Base-by-base conservation (phyloP, 2,888 invertebrate genomes). In the Andrena hattorfiana region DNA sequence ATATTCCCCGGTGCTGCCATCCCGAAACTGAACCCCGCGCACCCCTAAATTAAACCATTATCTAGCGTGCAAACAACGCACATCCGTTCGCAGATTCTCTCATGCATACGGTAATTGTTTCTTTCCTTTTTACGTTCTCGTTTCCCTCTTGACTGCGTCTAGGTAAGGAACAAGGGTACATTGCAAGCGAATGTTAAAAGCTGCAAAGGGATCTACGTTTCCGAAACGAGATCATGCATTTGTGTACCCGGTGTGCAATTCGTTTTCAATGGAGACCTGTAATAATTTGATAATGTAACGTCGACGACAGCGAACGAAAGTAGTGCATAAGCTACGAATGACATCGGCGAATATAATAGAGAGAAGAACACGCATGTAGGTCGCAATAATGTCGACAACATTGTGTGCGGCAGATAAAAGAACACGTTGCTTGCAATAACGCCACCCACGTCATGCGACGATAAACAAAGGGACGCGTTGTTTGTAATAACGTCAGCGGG, bases 31-130 rank as follows among this genome's bases (percentile, higher is more conserved):
- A 77, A 51, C 69, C 35, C 42, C 62, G 42, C 54, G 30, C 6
- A 62, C 51, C 51, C 42, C 76, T 85, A 85, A 85, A 87, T 89
- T 89, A 80, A 63, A 72, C 85, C 56, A 60, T 81, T 89, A 89
- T 89, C 87, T 80, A 68, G 26, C 54, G 63, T 60, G 64, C 63
- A 60, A 70, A n/a, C 56, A 62, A 70, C 69, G 64, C 75, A 68
- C 60, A 66, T 76, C 10, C 54, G 56, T 67, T 79, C 67, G 66
- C 74, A 64, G 64, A 59, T 81, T 83, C 68, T 66, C 49, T 60
- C 51, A 60, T 67, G 8, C 49, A 35, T 59, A 28, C 51, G 71
- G 66, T 80, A 69, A 74, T 81, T 85, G 69, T n/a, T 62, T 60
- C 51, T 23, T 26, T 48, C 42, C n/a, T 6, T 23, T 30, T 4